Conservation (phyloP, 2,888 invertebrate genomes). For the Slavum lentiscoides region DNA sequence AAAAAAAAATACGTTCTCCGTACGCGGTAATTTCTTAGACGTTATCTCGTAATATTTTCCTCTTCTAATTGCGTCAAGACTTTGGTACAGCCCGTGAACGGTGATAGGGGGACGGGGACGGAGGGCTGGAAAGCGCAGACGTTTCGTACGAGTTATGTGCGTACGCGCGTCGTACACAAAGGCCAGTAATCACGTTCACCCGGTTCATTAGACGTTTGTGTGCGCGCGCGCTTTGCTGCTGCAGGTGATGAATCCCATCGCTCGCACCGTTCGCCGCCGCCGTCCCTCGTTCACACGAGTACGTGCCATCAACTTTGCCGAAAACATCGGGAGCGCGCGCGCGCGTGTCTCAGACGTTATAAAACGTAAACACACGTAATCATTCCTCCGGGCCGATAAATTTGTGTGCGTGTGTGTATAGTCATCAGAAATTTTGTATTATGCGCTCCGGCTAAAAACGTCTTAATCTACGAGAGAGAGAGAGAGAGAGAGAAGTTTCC, state of each 20-base stretch:
- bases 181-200: conserved; percentile 45
- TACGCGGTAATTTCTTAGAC: neutral
- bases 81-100: neutral
- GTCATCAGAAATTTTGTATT: neutral
- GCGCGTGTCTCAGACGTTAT: conserved; percentile 11
- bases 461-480: neutral
- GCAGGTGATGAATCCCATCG: neutral
- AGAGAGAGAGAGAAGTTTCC: neutral
- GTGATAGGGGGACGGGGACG: neutral
- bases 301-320: conserved; percentile 21
- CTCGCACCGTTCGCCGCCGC: too few species aligned
- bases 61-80: conserved; percentile 25
- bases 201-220: conserved; percentile 44
- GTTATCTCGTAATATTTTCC: conserved; percentile 13
- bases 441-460: neutral
- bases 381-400: neutral
- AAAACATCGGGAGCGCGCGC: conserved; percentile 1
- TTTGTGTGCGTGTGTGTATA: neutral
- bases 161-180: conserved; percentile 27
- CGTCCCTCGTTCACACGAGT: neutral
- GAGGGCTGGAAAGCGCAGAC: neutral
- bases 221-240: neutral
- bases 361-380: neutral
- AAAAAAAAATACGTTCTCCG: neutral
- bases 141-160: neutral